These are phyloP conservation scores for Panorpa germanica DNA, from an alignment of 2,888 invertebrate genomes.

Conservation along the genomic window DNA sequence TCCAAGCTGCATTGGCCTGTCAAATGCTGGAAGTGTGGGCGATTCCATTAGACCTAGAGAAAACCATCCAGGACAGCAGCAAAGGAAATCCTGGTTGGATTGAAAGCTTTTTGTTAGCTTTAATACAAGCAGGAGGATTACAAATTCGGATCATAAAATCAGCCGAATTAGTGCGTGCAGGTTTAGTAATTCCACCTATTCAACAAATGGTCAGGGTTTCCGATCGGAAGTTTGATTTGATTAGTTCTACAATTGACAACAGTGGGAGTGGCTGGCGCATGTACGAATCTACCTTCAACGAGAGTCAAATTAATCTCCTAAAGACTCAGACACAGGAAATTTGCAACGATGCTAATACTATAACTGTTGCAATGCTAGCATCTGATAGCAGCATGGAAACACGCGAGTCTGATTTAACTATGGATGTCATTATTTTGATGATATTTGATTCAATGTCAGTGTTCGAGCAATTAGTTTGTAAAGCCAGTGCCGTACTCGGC, in stretches of 20 bases:
- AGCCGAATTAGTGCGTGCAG: conserved; percentile 18
- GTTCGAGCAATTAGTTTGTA: conserved; percentile 41
- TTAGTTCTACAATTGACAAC: background rate
- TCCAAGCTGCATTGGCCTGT: conserved; percentile 38
- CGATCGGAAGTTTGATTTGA: conserved; percentile 2
- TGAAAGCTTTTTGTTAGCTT: conserved; percentile 37
- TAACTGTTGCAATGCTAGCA: conserved; percentile 27
- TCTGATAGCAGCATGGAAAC: conserved; percentile 29
- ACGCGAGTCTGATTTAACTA: conserved; percentile 29
- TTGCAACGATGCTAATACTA: conserved; percentile 8
- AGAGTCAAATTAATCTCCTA: background rate
- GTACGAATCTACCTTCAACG: conserved; percentile 6
- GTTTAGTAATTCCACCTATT: conserved; percentile 20
- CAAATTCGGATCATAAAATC: conserved; percentile 12
- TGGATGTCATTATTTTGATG: conserved; percentile 37
- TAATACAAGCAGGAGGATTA: conserved; percentile 32
- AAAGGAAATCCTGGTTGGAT: conserved; percentile 47
- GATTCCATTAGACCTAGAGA: conserved; percentile 42
- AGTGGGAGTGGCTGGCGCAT: conserved; percentile 6
- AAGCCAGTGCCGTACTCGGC: conserved; percentile 43
- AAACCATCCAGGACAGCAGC: conserved; percentile 36
- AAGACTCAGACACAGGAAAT: background rate
- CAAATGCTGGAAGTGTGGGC: conserved; percentile 40
- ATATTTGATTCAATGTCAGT: conserved; percentile 42
- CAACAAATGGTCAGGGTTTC: conserved; percentile 8